Percentiles rank a stretch among this genome's conserved stretches.
Conservation (phyloP, 2,888 invertebrate genomes). For the Drosophila gaucha region DNA sequence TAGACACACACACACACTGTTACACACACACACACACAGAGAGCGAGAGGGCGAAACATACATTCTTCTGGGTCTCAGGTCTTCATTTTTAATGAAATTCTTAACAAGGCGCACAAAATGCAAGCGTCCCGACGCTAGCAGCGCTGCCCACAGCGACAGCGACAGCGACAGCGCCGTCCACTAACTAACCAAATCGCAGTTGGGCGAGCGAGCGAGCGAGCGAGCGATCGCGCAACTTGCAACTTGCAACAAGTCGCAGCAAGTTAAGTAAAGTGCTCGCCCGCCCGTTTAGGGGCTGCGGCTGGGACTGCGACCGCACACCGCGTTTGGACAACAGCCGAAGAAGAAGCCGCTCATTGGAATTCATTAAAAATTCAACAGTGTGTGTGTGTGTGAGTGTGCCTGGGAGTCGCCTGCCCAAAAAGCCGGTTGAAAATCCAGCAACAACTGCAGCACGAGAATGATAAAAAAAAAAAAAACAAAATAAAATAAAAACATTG, state of each 20-base stretch:
- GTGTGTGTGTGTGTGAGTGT: slow-evolving; percentile 40
- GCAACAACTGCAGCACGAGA: slow-evolving; percentile 47
- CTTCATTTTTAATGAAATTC: slow-evolving; percentile 83
- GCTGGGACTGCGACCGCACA: slow-evolving; percentile 78
- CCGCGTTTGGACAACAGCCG: slow-evolving; percentile 74
- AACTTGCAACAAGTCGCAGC: slow-evolving; percentile 32
- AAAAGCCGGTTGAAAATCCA: slow-evolving; percentile 77
- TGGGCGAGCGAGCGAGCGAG: slow-evolving; percentile 11
- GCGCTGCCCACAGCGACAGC: slow-evolving; percentile 19
- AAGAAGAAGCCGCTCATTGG: slow-evolving; percentile 74
- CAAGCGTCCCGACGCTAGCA: slow-evolving; percentile 50
- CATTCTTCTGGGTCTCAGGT: slow-evolving; percentile 82
- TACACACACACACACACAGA: neutral
- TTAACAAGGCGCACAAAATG: slow-evolving; percentile 81
- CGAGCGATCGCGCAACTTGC: slow-evolving; percentile 15
- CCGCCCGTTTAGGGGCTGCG: slow-evolving; percentile 75
- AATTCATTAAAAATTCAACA: slow-evolving; percentile 83
- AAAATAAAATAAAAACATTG: slow-evolving; percentile 55
- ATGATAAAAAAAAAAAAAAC: slow-evolving; percentile 17
- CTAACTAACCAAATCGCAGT: slow-evolving; percentile 81
- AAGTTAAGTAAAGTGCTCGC: slow-evolving; percentile 70
- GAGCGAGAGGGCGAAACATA: slow-evolving; percentile 47
- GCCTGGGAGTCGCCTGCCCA: slow-evolving; percentile 74
- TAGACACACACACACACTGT: slow-evolving; percentile 16
- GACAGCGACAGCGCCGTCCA: slow-evolving; percentile 31